Percentiles rank a stretch among this genome's conserved stretches.
phyloP scores from a whole-genome alignment of 2,797 vertebrate genomes.

The Denticeps clupeoides region DNA sequence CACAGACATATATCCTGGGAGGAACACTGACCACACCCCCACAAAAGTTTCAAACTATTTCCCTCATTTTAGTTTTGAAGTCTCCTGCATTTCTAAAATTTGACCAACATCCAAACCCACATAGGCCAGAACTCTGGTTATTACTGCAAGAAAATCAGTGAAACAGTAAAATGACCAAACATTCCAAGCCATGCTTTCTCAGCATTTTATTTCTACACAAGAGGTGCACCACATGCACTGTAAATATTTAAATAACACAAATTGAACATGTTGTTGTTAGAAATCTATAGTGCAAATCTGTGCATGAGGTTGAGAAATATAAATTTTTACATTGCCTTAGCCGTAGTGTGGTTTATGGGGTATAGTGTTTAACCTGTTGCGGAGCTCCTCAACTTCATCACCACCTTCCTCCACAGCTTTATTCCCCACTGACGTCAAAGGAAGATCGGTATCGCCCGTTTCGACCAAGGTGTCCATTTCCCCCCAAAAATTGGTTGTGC shows the following conservation, averaged over 20 bases:
- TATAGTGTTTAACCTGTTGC: slow-evolving; percentile 46
- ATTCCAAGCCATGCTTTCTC: background rate
- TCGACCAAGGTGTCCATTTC: slow-evolving; percentile 12
- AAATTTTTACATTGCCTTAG: background rate
- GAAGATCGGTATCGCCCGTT: slow-evolving; percentile 14
- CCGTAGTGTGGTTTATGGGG: background rate
- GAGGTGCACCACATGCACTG: background rate
- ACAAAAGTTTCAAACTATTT: no score
- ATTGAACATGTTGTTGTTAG: no score
- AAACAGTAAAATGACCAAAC: no score
- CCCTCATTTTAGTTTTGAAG: no score
- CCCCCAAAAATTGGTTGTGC: slow-evolving; percentile 11
- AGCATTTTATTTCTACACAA: background rate
- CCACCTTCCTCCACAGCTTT: slow-evolving; percentile 10
- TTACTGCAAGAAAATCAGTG: no score
- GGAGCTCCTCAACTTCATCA: slow-evolving; percentile 50
- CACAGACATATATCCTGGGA: no score
- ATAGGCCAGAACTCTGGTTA: no score
- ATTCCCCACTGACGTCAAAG: slow-evolving; percentile 18
- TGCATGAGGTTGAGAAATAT: background rate
- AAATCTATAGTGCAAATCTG: no score
- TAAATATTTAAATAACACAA: background rate
- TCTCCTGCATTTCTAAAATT: no score
- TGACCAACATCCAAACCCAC: no score
- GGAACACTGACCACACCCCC: no score